A percentile compares a stretch with the other conserved stretches of the same genome.
phyloP scores from a whole-genome alignment of 2,797 vertebrate species.

The Chelon labrosus region DNA sequence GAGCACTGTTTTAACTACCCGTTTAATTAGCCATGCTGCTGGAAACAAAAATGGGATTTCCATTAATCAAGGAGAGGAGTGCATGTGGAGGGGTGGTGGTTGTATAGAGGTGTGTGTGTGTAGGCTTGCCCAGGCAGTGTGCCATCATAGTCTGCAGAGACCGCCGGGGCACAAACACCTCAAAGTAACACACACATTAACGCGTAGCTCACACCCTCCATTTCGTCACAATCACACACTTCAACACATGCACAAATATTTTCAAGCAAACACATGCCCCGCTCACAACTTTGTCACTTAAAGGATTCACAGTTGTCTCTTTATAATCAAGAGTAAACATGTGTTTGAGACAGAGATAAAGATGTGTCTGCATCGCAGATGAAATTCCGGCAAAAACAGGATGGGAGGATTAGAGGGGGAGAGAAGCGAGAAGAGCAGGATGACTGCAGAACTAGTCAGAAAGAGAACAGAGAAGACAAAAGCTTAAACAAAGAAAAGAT shows the following conservation, averaged over 20 bases:
- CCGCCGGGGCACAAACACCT: conserved; percentile 76
- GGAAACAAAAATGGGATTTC: conserved; percentile 87
- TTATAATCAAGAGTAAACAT: conserved; percentile 85
- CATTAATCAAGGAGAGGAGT: conserved; percentile 84
- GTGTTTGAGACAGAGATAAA: conserved; percentile 84
- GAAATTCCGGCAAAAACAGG: conserved; percentile 82
- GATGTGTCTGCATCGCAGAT: conserved; percentile 82
- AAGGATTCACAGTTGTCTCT: conserved; percentile 85
- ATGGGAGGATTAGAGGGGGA: conserved; percentile 77
- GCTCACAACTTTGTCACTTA: conserved; percentile 84
- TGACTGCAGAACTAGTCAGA: conserved; percentile 63
- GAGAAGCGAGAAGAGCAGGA: conserved; percentile 67
- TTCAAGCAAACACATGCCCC: conserved; percentile 83
- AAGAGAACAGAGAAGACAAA: conserved; percentile 69
- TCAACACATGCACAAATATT: conserved; percentile 81
- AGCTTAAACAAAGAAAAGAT: conserved; percentile 77
- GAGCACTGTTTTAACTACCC: conserved; percentile 85
- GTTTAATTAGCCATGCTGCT: conserved; percentile 87
- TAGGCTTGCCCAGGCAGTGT: conserved; percentile 88
- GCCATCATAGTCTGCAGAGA: conserved; percentile 81
- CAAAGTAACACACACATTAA: conserved; percentile 77
- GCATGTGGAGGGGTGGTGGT: conserved; percentile 60
- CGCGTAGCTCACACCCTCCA: conserved; percentile 69
- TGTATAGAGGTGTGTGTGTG: conserved; percentile 69
- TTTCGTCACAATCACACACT: conserved; percentile 75